Evolutionary conservation across 2,113 vertebrate species (phyloP).

Genomic region (Arenaria interpres): DNA sequence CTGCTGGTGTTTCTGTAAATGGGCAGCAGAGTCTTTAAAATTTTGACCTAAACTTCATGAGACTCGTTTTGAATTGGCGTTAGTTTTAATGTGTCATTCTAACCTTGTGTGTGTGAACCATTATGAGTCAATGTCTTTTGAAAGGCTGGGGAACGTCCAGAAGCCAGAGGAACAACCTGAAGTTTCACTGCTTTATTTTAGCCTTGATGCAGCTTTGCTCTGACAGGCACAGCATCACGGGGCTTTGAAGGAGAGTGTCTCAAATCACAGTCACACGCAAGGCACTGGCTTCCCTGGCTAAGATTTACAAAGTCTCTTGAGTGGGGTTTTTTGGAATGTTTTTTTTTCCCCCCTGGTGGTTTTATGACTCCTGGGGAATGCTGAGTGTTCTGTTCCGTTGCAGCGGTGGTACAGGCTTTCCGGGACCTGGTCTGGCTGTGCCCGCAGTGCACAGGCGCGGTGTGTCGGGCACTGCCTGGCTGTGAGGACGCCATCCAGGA

Average conservation of each 20-base stretch:
- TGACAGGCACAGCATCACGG: background rate
- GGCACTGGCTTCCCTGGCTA: background rate
- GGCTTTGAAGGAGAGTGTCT: background rate
- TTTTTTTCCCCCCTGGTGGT: background rate
- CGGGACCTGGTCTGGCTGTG: constrained; percentile 93
- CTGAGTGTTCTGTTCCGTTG: background rate
- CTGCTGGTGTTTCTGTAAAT: background rate
- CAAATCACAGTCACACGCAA: background rate
- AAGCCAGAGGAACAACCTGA: background rate
- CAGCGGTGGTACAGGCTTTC: constrained; percentile 91
- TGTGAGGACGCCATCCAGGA: constrained; percentile 90
- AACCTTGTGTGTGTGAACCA: constrained; percentile 4
- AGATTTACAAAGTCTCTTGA: background rate
- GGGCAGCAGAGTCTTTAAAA: background rate
- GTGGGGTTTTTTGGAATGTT: background rate
- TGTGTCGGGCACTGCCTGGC: constrained; percentile 85
- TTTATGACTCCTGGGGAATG: background rate
- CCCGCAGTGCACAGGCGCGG: constrained; percentile 84
- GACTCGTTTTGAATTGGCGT: background rate
- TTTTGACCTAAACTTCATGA: background rate
- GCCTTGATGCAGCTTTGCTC: background rate
- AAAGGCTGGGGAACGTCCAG: background rate
- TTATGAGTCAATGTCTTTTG: constrained; percentile 14
- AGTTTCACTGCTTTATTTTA: background rate
- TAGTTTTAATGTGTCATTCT: constrained; percentile 17